These are phyloP conservation scores for Pseudopleuronectes americanus DNA, from an alignment of 2,797 vertebrate genomes.

Conservation along the genomic window DNA sequence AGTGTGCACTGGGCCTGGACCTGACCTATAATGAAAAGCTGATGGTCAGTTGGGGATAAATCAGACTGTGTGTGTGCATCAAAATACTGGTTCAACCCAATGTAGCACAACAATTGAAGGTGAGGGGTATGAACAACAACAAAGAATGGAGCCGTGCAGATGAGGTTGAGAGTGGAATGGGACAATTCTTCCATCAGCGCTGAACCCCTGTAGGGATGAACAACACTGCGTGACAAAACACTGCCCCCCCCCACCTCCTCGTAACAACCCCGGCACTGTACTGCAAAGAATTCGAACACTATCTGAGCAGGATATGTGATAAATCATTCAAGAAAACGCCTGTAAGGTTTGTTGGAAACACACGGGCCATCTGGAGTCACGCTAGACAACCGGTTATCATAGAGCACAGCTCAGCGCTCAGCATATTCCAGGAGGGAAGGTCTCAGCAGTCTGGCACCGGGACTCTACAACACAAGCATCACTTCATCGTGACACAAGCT, in stretches of 20 bases:
- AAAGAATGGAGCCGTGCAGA: conserved; percentile 21
- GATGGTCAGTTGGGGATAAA: conserved; percentile 16
- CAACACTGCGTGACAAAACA: conserved; percentile 43
- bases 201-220: conserved; percentile 36
- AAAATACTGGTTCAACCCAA: not conserved
- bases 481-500: conserved; percentile 48
- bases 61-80: not conserved
- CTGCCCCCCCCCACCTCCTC: not conserved
- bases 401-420: conserved; percentile 21
- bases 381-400: conserved; percentile 56
- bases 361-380: conserved; percentile 52
- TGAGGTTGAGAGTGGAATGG: conserved; percentile 32
- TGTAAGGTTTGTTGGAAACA: conserved; percentile 46
- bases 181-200: conserved; percentile 35
- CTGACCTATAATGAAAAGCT: conserved; percentile 43
- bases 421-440: conserved; percentile 31
- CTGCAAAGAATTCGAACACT: conserved; percentile 47
- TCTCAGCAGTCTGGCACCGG: conserved; percentile 27
- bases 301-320: conserved; percentile 70
- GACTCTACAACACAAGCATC: conserved; percentile 25
- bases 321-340: conserved; percentile 63
- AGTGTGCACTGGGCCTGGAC: conserved; percentile 83
- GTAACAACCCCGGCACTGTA: conserved; percentile 19
- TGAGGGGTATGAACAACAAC: conserved; percentile 6
- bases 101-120: conserved; percentile 5